Evolutionary conservation across 2,797 vertebrate genomes (phyloP).

Genomic region (Dryobates pubescens): DNA sequence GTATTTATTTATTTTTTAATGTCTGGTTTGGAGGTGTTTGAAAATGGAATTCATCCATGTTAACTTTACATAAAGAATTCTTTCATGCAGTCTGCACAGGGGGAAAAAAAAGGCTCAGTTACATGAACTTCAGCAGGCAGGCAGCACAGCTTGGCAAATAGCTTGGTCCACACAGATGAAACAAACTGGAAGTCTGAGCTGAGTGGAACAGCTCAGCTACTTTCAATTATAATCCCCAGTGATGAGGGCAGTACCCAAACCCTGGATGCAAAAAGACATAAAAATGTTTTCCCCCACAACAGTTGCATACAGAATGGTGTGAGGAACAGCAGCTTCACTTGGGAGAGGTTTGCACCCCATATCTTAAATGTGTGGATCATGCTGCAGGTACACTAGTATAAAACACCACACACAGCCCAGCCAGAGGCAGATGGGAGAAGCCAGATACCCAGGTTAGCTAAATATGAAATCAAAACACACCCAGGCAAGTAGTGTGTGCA

Average conservation of each 20-base stretch:
- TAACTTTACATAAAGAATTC: slow-evolving; percentile 40
- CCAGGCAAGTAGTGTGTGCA: not conserved
- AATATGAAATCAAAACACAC: not conserved
- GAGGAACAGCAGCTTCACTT: not conserved
- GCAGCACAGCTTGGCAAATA: not conserved
- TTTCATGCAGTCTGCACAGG: slow-evolving; percentile 1
- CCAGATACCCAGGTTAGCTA: not conserved
- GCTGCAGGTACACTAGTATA: not conserved
- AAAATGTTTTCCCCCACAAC: not conserved
- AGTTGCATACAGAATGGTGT: fast-evolving
- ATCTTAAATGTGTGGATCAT: fast-evolving
- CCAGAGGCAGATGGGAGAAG: not conserved
- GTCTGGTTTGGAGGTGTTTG: slow-evolving; percentile 39
- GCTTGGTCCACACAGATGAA: not conserved
- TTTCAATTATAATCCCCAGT: not conserved
- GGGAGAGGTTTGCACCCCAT: not conserved
- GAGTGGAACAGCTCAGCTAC: not conserved
- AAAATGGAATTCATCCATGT: slow-evolving; percentile 22
- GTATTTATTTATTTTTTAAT: slow-evolving; percentile 20
- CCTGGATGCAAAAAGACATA: not conserved
- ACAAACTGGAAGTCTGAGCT: not conserved
- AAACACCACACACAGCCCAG: fast-evolving
- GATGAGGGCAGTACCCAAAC: not conserved
- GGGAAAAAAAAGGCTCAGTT: not conserved
- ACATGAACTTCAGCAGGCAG: not conserved